phyloP scores from a whole-genome alignment of 2,797 vertebrate species.

The Apogon hyalosoma region DNA sequence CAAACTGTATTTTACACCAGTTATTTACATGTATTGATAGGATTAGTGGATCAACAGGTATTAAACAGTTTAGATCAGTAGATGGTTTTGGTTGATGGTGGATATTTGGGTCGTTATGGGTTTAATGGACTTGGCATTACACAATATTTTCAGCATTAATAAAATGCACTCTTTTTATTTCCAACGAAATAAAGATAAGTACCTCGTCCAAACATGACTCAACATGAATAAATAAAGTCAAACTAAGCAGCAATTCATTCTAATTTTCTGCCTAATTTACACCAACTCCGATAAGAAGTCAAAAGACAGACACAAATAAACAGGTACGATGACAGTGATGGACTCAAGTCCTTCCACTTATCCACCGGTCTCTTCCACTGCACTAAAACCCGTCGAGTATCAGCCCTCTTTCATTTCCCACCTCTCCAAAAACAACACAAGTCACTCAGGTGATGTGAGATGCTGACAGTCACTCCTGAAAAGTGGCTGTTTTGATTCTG shows the following conservation, averaged over 20 bases:
- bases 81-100: too few species aligned
- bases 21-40: too few species aligned
- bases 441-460: constrained; percentile 53
- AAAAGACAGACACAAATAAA: neutral
- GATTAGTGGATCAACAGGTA: too few species aligned
- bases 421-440: constrained; percentile 39
- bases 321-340: neutral
- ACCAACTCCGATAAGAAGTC: neutral
- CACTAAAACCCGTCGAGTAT: constrained; percentile 26
- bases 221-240: neutral
- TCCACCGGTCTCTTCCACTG: constrained; percentile 14
- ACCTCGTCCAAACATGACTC: too few species aligned
- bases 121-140: too few species aligned
- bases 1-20: too few species aligned
- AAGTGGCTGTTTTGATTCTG: constrained; percentile 62
- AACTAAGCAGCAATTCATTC: neutral
- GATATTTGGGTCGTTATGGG: too few species aligned
- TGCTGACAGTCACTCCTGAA: constrained; percentile 39
- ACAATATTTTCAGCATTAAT: too few species aligned
- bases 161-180: too few species aligned
- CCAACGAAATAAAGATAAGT: too few species aligned
- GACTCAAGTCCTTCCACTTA: constrained; percentile 30
- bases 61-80: too few species aligned
- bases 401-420: constrained; percentile 21
- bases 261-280: neutral